Percentiles rank a stretch among this genome's conserved stretches.
These are phyloP conservation scores for Pogona vitticeps DNA, from an alignment of 2,113 vertebrate genomes.

Conservation along the genomic window DNA sequence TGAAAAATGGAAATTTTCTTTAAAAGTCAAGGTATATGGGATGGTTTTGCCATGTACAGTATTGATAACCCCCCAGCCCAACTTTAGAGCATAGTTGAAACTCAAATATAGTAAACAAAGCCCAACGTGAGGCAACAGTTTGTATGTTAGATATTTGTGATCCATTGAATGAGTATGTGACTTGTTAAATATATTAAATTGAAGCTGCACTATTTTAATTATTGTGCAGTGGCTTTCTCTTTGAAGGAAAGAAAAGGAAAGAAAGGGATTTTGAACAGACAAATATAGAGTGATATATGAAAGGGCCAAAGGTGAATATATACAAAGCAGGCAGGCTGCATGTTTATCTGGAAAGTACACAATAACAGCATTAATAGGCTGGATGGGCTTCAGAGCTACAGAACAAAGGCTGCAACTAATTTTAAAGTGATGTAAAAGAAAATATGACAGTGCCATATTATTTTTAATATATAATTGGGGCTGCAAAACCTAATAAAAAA, in stretches of 20 bases:
- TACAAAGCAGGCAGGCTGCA: slow-evolving; percentile 55
- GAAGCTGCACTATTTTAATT: too few species aligned
- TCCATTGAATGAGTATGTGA: neutral
- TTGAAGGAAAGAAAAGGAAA: slow-evolving; percentile 53
- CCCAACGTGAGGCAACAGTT: neutral
- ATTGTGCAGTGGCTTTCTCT: too few species aligned
- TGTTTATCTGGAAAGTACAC: slow-evolving; percentile 75
- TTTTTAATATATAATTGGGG: too few species aligned
- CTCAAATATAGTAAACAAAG: neutral
- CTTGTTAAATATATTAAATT: too few species aligned
- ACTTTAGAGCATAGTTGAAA: neutral
- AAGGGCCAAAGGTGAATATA: slow-evolving; percentile 47
- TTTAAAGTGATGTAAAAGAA: slow-evolving; percentile 72
- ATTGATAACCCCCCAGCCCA: too few species aligned
- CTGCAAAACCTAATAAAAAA: slow-evolving; percentile 53
- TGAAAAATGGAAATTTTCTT: too few species aligned
- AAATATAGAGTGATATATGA: slow-evolving; percentile 64
- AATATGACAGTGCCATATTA: slow-evolving; percentile 23
- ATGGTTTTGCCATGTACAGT: too few species aligned
- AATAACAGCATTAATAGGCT: slow-evolving; percentile 76
- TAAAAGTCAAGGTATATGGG: too few species aligned
- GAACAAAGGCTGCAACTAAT: slow-evolving; percentile 75
- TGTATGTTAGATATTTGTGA: neutral
- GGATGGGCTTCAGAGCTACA: slow-evolving; percentile 66
- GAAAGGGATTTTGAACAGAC: slow-evolving; percentile 61